Percentiles rank a stretch among this genome's conserved stretches.
Evolutionary conservation across 2,888 invertebrate genomes (phyloP).

Genomic region (Gasteruption jaculator): DNA sequence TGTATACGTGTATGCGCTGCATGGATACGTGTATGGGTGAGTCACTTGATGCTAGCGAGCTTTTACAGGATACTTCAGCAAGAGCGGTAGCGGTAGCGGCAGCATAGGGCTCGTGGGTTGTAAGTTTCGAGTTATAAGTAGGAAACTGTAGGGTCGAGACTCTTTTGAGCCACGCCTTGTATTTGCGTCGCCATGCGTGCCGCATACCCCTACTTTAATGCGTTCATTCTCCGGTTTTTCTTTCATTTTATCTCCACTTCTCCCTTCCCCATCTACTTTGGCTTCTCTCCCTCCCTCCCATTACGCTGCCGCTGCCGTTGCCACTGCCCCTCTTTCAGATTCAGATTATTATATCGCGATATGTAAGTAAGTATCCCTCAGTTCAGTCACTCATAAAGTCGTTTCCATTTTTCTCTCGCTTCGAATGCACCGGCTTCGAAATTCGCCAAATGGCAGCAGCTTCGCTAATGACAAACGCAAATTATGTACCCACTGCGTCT

Average conservation of each 20-base stretch:
- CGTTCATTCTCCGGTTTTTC: slow-evolving; percentile 28
- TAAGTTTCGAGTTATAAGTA: slow-evolving; percentile 4
- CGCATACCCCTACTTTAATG: slow-evolving; percentile 46
- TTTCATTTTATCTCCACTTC: slow-evolving; percentile 2
- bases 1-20: too few species aligned
- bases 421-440: not conserved
- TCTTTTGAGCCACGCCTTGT: slow-evolving; percentile 45
- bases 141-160: slow-evolving; percentile 27
- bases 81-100: slow-evolving; percentile 15
- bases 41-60: slow-evolving; percentile 14
- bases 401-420: too few species aligned
- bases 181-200: slow-evolving; percentile 47
- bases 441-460: not conserved
- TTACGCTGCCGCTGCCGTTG: slow-evolving; percentile 2
- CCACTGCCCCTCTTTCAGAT: slow-evolving; percentile 4
- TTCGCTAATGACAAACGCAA: not conserved
- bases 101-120: slow-evolving; percentile 12
- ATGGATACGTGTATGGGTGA: too few species aligned
- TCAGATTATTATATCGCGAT: too few species aligned
- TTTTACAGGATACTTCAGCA: slow-evolving; percentile 14
- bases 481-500: not conserved
- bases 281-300: slow-evolving; percentile 8
- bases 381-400: too few species aligned
- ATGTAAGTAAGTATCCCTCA: too few species aligned
- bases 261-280: slow-evolving; percentile 5